Base-by-base conservation (phyloP, 2,888 invertebrate genomes). In the Caradrina kadenii region DNA sequence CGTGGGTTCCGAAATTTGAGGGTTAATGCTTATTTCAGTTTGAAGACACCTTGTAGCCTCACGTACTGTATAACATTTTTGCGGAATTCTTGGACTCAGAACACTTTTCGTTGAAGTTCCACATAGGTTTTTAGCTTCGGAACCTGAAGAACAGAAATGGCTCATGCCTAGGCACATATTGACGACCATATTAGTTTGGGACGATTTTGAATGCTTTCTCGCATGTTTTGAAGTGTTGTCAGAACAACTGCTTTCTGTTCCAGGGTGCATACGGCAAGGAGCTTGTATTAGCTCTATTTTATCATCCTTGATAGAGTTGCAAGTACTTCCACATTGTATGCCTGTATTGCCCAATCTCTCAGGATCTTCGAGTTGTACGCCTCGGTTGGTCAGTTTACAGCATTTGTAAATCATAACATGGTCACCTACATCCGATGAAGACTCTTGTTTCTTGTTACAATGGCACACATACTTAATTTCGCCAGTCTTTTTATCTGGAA, bases 11-110 rank as follows among this genome's bases (percentile, higher is more conserved):
- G 93, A 87, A 76, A 94, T 92, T 83, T 88, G 92, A 6, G 96
- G 95, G 76, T 95, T 85, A 49, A 96, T 93, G 79, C 93, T 94
- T 35, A 96, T 94, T 85, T 95, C 94, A 31, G 96, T 96, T 86
- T 96, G 96, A 26, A 93, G 86, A 49, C 89, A 92, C 82, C 93
- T 90, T 26, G 93, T 92, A 35, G 90, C 89, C 85, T 93, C 93
- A 68, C 85, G 76, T 17, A 91, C 70, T 4, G 82, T 76, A 8
- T 73, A 42, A 48, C 67, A 69, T 31, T 73, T 70, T 50, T 60
- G 78, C 13, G 52, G 54, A 31, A 49, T 19, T 62, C 58, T 81
- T 45, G n/a, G 66, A 45, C 67, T 53, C 8, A 64, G n/a, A 35
- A 62, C 42, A 63, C 63, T 49, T 72, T 69, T 69, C 13, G 69